Percentiles rank a stretch among this genome's conserved stretches.
These are phyloP conservation scores for Dynastes grantii DNA, from an alignment of 2,888 invertebrate species.

Conservation along the genomic window DNA sequence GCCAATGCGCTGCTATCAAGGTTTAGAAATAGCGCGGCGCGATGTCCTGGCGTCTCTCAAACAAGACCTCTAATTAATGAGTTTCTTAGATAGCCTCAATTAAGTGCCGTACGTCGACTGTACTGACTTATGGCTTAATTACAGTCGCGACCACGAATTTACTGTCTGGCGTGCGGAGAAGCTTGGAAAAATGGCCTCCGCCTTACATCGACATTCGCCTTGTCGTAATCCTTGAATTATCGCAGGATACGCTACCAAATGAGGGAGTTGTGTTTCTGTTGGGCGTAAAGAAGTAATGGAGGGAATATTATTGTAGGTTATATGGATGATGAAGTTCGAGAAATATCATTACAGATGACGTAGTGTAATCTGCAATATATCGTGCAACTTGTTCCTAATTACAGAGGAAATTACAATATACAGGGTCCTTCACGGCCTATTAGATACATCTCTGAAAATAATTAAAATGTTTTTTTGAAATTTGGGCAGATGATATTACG, in stretches of 20 bases:
- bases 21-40: slow-evolving; percentile 8
- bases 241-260: neutral
- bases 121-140: slow-evolving; percentile 66
- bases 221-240: slow-evolving; percentile 31
- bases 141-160: slow-evolving; percentile 53
- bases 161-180: slow-evolving; percentile 37
- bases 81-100: slow-evolving; percentile 66
- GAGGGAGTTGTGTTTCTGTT: too few relatives aligned
- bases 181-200: slow-evolving; percentile 31
- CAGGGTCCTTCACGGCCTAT: too few relatives aligned
- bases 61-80: slow-evolving; percentile 63
- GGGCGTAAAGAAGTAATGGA: too few relatives aligned
- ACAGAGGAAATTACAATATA: too few relatives aligned
- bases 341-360: too few relatives aligned
- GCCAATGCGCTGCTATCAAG: neutral
- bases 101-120: slow-evolving; percentile 64
- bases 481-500: too few relatives aligned
- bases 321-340: too few relatives aligned
- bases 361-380: too few relatives aligned
- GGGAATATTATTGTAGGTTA: too few relatives aligned
- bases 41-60: slow-evolving; percentile 42
- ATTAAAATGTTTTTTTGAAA: too few relatives aligned
- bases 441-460: too few relatives aligned
- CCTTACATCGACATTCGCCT: slow-evolving; percentile 20
- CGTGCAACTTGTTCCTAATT: too few relatives aligned